Conservation (phyloP, 2,888 invertebrate species). For the Tiliacea citrago region DNA sequence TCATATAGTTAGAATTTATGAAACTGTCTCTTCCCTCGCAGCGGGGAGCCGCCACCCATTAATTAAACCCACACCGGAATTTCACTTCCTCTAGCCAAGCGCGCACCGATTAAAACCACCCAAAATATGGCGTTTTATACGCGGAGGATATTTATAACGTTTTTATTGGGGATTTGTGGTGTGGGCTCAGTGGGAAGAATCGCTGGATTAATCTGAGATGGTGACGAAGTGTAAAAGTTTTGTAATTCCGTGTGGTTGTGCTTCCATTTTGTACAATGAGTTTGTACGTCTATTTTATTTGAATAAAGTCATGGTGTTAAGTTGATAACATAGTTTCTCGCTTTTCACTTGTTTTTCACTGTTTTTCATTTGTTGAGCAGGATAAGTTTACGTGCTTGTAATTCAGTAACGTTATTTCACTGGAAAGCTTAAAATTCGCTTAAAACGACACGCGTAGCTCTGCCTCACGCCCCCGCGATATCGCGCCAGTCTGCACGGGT, state of each 20-base stretch:
- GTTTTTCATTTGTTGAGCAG: neutral
- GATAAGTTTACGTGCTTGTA: neutral
- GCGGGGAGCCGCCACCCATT: conserved; percentile 56
- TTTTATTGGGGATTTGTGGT: conserved; percentile 48
- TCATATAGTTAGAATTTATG: conserved; percentile 17
- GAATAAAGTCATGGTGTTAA: neutral
- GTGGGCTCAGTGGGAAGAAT: conserved; percentile 10
- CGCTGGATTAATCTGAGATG: conserved; percentile 1
- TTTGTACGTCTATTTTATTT: neutral
- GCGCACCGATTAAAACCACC: conserved; percentile 63
- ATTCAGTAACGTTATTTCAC: neutral
- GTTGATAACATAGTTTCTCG: neutral
- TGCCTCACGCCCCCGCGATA: too few relatives aligned
- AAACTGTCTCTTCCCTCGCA: conserved; percentile 47
- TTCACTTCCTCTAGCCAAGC: conserved; percentile 65
- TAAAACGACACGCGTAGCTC: too few relatives aligned
- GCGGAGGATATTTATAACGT: conserved; percentile 47
- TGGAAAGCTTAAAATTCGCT: neutral
- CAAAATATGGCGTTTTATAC: conserved; percentile 54
- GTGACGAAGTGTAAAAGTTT: conserved; percentile 29
- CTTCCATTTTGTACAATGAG: neutral
- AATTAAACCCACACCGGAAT: conserved; percentile 69
- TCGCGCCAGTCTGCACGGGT: too few relatives aligned
- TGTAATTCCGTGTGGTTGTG: neutral
- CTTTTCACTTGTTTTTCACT: neutral